phyloP scores from a whole-genome alignment of 1,140 invertebrate genomes.

The Ceratina calcarata region DNA sequence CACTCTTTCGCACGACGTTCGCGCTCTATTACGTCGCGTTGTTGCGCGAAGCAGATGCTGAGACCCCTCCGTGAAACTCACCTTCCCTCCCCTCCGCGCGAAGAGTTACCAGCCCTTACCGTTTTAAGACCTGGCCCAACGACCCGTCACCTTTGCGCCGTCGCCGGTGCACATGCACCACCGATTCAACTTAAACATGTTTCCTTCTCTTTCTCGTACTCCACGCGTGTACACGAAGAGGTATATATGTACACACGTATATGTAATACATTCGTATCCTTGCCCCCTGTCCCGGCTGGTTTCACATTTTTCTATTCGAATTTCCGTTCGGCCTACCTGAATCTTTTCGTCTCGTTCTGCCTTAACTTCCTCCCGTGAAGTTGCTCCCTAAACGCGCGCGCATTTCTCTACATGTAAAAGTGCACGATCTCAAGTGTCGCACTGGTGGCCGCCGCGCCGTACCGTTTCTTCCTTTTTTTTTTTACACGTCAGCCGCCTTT shows the following conservation, averaged over 20 bases:
- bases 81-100: conserved; percentile 15
- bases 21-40: conserved; percentile 53
- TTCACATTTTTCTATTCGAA: conserved; percentile 62
- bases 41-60: conserved; percentile 64
- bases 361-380: conserved; percentile 30
- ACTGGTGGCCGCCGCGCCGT: conserved; percentile 29
- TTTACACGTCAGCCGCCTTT: conserved; percentile 45
- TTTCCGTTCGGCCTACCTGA: conserved; percentile 63
- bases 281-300: not conserved
- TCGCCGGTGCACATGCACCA: conserved; percentile 45
- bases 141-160: conserved; percentile 42
- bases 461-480: conserved; percentile 1
- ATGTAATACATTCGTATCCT: conserved; percentile 22
- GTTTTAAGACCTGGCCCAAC: conserved; percentile 38
- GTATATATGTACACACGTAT: not conserved
- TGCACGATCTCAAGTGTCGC: conserved; percentile 49
- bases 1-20: conserved; percentile 42
- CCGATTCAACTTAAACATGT: conserved; percentile 24
- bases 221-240: not conserved
- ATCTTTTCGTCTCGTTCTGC: conserved; percentile 24
- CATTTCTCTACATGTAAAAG: not conserved
- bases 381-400: conserved; percentile 1
- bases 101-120: conserved; percentile 13
- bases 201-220: not conserved
- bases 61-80: conserved; percentile 39